These are phyloP conservation scores for Idaea dimidiata DNA, from an alignment of 2,888 invertebrate species.

Conservation along the genomic window DNA sequence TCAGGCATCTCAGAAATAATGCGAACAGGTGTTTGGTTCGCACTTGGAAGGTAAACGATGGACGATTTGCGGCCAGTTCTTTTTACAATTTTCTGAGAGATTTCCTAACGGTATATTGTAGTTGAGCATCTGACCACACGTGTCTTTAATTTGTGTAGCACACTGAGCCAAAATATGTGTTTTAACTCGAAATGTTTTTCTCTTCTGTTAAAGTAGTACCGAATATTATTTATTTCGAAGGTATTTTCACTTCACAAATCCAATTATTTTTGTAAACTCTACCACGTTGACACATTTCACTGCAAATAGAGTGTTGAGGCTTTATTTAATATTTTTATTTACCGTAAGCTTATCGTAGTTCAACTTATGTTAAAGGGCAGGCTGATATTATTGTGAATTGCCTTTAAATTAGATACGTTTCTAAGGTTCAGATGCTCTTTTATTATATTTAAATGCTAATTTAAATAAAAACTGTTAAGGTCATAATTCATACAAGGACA, in stretches of 20 bases:
- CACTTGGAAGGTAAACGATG: neutral
- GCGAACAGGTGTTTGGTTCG: constrained; percentile 35
- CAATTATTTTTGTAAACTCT: constrained; percentile 13
- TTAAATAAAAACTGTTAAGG: too few relatives aligned
- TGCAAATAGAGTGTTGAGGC: constrained; percentile 22
- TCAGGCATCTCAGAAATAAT: constrained; percentile 25
- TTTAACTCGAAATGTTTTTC: too few relatives aligned
- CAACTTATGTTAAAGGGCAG: neutral
- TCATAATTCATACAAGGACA: too few relatives aligned
- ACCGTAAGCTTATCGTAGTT: neutral
- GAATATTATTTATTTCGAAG: neutral
- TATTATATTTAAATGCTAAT: too few relatives aligned
- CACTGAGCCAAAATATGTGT: too few relatives aligned
- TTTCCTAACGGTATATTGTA: neutral
- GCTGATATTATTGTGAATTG: too few relatives aligned
- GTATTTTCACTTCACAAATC: constrained; percentile 18
- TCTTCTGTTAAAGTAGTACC: too few relatives aligned
- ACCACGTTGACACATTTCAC: constrained; percentile 16
- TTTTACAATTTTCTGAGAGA: neutral
- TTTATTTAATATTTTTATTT: constrained; percentile 5
- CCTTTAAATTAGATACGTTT: too few relatives aligned
- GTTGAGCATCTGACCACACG: neutral
- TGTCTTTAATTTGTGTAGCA: too few relatives aligned
- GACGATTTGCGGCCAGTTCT: neutral
- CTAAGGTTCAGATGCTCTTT: too few relatives aligned